Evolutionary conservation across 2,888 invertebrate species (phyloP), one percentile per base, ranked within the genome.

Genomic region (Eurytoma adleriae): DNA sequence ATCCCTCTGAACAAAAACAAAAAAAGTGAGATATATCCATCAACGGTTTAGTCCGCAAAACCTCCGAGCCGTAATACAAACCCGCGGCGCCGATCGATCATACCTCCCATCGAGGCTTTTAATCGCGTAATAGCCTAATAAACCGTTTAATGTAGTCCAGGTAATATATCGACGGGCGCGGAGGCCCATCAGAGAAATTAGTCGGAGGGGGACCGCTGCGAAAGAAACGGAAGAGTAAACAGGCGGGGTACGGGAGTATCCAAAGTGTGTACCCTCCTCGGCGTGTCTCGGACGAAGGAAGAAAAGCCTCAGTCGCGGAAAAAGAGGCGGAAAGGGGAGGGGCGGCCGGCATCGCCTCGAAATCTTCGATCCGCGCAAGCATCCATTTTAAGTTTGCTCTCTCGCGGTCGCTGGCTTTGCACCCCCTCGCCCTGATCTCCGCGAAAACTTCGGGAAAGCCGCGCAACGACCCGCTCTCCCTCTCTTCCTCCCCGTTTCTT

Each of bases 341-440:
- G 40, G 57, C 40, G 30, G 76, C 69, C 70, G 70, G 70, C 70
- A 70, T 70, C 48, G 67, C 67, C 40, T 40, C 40, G 50, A 20
- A 67, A 67, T 59, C 66, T 27, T 24, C 75, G 74, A 59, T 67
- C 40, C 66, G 40, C 56, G 68, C 64, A 64, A 24, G 75, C 75
- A 79, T 71, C 59, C 70, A 75, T 79, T 74, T 74, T 48, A 69
- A 79, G 79, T 75, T 79, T 79, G 48, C 64, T 70, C 70, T 59
- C 62, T 70, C 70, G 62, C 79, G 78, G 66, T 61, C n/a, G 30
- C 30, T 16, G 16, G 40, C 68, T 20, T 56, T 48, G 27, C 62
- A 12, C 66, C 66, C 67, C 52, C 56, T 40, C 13, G n/a, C 62
- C 24, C 62, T n/a, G 72, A 78, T 78, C 72, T 78, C 59, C n/a